Evolutionary conservation across 2,888 invertebrate species (phyloP).

Genomic region (Physocephala rufipes): DNA sequence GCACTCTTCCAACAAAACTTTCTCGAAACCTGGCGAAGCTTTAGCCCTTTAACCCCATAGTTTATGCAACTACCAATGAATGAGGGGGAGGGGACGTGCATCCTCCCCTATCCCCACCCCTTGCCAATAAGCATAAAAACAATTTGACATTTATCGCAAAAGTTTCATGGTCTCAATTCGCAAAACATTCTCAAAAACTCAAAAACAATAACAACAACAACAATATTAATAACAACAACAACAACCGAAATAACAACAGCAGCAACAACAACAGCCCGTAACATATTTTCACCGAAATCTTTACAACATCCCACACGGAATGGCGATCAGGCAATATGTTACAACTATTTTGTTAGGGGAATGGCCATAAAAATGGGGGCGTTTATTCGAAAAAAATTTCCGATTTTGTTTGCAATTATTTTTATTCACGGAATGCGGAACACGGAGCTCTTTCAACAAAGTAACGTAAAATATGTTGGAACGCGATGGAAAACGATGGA

Average conservation of each 20-base stretch:
- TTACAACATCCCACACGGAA: neutral
- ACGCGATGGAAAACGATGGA: too few species aligned
- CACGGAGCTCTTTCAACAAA: too few species aligned
- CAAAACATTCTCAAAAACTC: conserved; percentile 14
- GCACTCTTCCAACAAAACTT: too few species aligned
- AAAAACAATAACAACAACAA: conserved; percentile 8
- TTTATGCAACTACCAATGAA: neutral
- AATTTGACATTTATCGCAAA: conserved; percentile 33
- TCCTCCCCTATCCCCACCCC: too few species aligned
- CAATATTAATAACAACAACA: conserved; percentile 28
- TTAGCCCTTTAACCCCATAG: too few species aligned
- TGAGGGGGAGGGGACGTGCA: neutral
- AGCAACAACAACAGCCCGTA: conserved; percentile 36
- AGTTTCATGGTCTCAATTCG: conserved; percentile 22
- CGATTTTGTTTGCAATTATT: too few species aligned
- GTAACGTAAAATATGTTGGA: too few species aligned
- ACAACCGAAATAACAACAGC: conserved; percentile 42
- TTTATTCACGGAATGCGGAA: too few species aligned
- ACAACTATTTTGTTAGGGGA: neutral
- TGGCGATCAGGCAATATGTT: neutral
- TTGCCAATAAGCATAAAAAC: conserved; percentile 12
- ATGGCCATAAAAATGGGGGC: neutral
- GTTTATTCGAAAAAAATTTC: too few species aligned
- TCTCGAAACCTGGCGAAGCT: too few species aligned
- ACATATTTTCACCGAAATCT: neutral